Base-by-base conservation (phyloP, 2,797 vertebrate genomes). In the Melanotaenia pygmaea region DNA sequence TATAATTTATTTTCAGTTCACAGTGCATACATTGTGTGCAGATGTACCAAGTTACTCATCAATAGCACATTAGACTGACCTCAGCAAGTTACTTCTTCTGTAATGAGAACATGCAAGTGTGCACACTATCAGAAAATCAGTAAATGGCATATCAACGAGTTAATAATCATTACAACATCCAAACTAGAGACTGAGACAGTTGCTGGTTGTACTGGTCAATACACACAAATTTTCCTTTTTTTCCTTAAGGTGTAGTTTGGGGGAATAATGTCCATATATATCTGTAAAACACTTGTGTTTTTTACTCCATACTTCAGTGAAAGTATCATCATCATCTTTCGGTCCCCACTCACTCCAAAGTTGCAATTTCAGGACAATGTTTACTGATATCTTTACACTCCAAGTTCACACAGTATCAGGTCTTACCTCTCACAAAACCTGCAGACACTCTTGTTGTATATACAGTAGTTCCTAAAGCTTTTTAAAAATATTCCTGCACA, bases 11-110 rank as follows among this genome's bases (percentile, higher is more conserved):
- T 94, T 88, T 88, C 70, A 86, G 78, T 91, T 93, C 91, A 94
- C 92, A 94, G 93, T 93, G 94, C 85, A 85, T 90, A 94, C 93
- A 91, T 90, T 76, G 79, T 92, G 91, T 92, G 90, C 90, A 86
- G 80, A 87, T 86, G 89, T 86, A 90, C 80, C 83, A 79, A 70
- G 78, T 90, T 86, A 83, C 84, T 87, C 85, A 83, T 86, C 81
- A 89, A 89, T 38, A 92, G 79, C 84, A 92, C 83, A 64, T 85
- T 50, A 87, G 74, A 88, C 77, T 87, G 89, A 93, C 86, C 82
- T 90, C 75, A 57, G 76, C 71, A 51, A 51, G 63, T 64, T 66
- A 57, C 77, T 84, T 84, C 75, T 77, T 91, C 84, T 83, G 81
- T 45, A 64, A 75, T 66, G 75, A 89, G 75, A 91, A 89, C 94